Evolutionary conservation across 2,888 invertebrate genomes (phyloP).

Genomic region (Epinotia ramella): DNA sequence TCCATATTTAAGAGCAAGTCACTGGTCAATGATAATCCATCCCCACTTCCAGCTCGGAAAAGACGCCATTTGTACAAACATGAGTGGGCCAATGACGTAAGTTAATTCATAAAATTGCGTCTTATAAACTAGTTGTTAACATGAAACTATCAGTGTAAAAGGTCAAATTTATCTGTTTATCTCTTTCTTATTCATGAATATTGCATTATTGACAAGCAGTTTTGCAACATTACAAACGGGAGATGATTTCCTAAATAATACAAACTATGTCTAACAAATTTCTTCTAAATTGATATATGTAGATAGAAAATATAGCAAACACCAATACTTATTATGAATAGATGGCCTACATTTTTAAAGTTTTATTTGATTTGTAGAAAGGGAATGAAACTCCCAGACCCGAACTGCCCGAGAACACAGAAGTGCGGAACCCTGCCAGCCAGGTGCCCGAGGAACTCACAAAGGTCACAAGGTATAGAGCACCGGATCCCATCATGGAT

Average conservation of each 20-base stretch:
- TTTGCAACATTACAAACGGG: too few relatives aligned
- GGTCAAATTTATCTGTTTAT: constrained; percentile 9
- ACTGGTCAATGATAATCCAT: constrained; percentile 86
- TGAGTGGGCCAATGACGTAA: constrained; percentile 94
- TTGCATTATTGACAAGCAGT: too few relatives aligned
- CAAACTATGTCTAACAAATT: too few relatives aligned
- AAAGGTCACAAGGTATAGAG: constrained; percentile 86
- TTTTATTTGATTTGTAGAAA: constrained; percentile 66
- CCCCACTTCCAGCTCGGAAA: constrained; percentile 86
- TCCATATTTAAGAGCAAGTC: constrained; percentile 95
- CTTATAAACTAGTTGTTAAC: background rate
- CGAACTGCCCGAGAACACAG: constrained; percentile 70
- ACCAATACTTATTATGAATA: too few relatives aligned
- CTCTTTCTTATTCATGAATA: background rate
- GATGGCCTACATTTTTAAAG: background rate
- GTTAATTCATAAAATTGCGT: constrained; percentile 51
- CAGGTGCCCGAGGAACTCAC: constrained; percentile 85
- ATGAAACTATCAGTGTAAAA: constrained; percentile 8
- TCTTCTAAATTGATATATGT: too few relatives aligned
- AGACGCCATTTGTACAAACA: constrained; percentile 94
- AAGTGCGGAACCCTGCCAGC: constrained; percentile 63
- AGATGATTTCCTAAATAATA: too few relatives aligned
- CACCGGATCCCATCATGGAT: constrained; percentile 74
- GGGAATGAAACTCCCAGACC: constrained; percentile 83
- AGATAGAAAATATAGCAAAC: too few relatives aligned